Base-by-base conservation (phyloP, 2,888 invertebrate species). In the Hypomecis punctinalis region DNA sequence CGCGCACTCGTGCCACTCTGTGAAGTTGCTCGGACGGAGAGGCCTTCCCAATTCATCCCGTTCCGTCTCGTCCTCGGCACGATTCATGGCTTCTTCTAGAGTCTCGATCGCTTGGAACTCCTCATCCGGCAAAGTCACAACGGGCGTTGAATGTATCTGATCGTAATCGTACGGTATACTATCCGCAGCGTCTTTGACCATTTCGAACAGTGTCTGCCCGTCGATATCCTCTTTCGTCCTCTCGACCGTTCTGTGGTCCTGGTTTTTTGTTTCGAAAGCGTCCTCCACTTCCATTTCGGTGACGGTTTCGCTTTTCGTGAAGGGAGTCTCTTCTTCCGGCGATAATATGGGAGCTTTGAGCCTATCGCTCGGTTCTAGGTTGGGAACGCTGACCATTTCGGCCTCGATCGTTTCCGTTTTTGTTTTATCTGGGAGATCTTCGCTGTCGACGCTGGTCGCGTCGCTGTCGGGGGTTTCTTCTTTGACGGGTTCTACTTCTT, bases 1-100 rank as follows among this genome's bases (percentile, higher is more conserved):
- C 68, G 97, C 95, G 84, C 97, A 96, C 93, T 98, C 96, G 89
- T 98, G 97, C 98, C 98, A 99, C 93, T 98, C 97, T 75, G 96
- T 95, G 94, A 98, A 99, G 81, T 94, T 94, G 11, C 70, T 63
- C 3, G 83, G 73, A 4, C 85, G 76, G 33, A 53, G 46, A 6
- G 91, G 90, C 45, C 91, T 82, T 39, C 83, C 85, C 35, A 89
- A 72, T 62, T 59, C 76, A 73, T 88, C 88, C 37, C 84, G 69
- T 42, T 36, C 54, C 36, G 68, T 66, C 2, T 68, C 68, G 8
- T 42, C 65, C 39, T 63, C 69, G 6, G 65, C 67, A 6, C 59
- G 67, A 0, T 10, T 53, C 48, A 72, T 66, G 52, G 78, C 73
- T 42, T 49, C 66, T 6, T 57, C 69, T 56, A 79, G 70, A 8